Evolutionary conservation across 2,888 invertebrate species (phyloP).

Genomic region (Drosophila paranaensis): DNA sequence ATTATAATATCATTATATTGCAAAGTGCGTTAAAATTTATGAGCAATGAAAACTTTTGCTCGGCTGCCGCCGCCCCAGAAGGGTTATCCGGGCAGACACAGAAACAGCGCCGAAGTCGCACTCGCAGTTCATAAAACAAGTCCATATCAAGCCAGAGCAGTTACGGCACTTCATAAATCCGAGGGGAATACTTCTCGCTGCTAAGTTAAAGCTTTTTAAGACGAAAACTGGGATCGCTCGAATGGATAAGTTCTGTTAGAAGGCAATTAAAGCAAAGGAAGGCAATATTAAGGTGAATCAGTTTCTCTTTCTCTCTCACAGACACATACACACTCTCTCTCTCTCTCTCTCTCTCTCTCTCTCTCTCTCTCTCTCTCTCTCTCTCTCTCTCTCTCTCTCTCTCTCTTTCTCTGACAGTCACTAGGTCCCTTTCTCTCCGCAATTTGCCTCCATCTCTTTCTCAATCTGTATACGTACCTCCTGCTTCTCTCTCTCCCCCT

Average conservation of each 20-base stretch:
- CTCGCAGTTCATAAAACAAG: slow-evolving; percentile 36
- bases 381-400: too few relatives aligned
- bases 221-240: neutral
- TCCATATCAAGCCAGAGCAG: slow-evolving; percentile 9
- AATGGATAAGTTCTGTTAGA: neutral
- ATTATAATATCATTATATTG: slow-evolving; percentile 70
- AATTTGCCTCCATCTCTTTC: too few relatives aligned
- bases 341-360: neutral
- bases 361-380: neutral
- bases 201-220: too few relatives aligned
- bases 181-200: neutral
- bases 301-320: neutral
- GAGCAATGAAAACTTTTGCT: slow-evolving; percentile 65
- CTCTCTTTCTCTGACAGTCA: too few relatives aligned
- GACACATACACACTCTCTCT: neutral
- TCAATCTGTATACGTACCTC: too few relatives aligned
- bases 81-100: slow-evolving; percentile 24
- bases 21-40: slow-evolving; percentile 73
- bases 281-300: neutral
- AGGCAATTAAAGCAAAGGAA: neutral
- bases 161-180: slow-evolving; percentile 1
- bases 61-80: slow-evolving; percentile 12
- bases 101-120: neutral
- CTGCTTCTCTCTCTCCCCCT: too few relatives aligned
- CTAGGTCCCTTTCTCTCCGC: too few relatives aligned